Evolutionary conservation across 2,888 invertebrate species (phyloP).

Genomic region (Ichneumoninae sp.): DNA sequence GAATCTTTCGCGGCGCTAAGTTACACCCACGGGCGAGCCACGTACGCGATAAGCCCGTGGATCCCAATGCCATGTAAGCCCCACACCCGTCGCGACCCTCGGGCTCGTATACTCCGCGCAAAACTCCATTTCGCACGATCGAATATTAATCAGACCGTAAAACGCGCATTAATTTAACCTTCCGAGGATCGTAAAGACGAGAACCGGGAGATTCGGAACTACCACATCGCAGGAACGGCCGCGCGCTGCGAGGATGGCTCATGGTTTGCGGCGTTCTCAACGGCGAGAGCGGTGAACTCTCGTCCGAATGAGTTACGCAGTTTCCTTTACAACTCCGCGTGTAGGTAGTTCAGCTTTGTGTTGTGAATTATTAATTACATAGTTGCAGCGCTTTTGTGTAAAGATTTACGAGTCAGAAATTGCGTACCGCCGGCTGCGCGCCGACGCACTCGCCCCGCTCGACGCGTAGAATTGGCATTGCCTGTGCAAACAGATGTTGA

Average conservation of each 20-base stretch:
- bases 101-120: too few species aligned
- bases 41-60: conserved; percentile 4
- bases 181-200: conserved; percentile 13
- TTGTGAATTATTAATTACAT: neutral
- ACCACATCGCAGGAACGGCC: neutral
- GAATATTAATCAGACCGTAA: conserved; percentile 42
- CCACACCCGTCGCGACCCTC: neutral
- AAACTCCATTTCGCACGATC: conserved; percentile 25
- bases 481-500: too few species aligned
- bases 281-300: neutral
- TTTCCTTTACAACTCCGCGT: neutral
- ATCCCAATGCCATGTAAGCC: neutral
- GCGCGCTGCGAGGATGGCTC: too few species aligned
- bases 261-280: neutral
- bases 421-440: too few species aligned
- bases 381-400: neutral
- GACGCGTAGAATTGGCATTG: too few species aligned
- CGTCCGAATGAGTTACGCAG: conserved; percentile 1
- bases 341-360: neutral
- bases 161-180: conserved; percentile 37
- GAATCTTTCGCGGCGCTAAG: conserved; percentile 1
- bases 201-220: neutral
- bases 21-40: conserved; percentile 12
- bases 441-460: too few species aligned
- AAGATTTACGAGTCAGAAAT: neutral